Conservation (phyloP, 2,888 invertebrate genomes). For the Glomeris marginata region DNA sequence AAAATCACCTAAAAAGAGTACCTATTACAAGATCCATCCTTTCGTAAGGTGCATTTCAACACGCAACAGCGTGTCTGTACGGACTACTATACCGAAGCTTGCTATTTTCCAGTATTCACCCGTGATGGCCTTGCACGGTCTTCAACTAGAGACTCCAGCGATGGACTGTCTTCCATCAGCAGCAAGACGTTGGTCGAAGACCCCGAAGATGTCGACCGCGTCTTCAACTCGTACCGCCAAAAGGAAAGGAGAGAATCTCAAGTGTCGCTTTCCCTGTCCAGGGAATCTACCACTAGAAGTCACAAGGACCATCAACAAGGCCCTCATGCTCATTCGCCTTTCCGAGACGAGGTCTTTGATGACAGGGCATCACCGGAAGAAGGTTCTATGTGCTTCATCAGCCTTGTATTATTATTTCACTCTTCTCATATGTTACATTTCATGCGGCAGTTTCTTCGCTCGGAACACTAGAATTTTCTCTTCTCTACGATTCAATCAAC, state of each 20-base stretch:
- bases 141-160: constrained; percentile 1
- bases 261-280: no score
- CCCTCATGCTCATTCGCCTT: constrained; percentile 9
- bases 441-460: constrained; percentile 21
- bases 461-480: constrained; percentile 57
- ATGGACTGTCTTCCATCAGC: neutral
- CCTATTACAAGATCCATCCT: no score
- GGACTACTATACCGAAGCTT: no score
- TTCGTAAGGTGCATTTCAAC: no score
- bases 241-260: neutral
- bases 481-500: constrained; percentile 60
- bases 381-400: constrained; percentile 9
- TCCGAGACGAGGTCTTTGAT: constrained; percentile 12
- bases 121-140: constrained; percentile 3
- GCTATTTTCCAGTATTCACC: neutral
- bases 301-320: constrained; percentile 14
- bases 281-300: neutral
- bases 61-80: no score
- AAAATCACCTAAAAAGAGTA: no score
- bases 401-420: no score
- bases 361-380: constrained; percentile 12
- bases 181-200: constrained; percentile 5
- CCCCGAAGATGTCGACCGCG: constrained; percentile 11
- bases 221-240: constrained; percentile 6
- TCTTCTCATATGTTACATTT: no score